Evolutionary conservation across 2,888 invertebrate species (phyloP), one percentile per base, ranked within the genome.

Genomic region (Rhorus exstirpatorius): DNA sequence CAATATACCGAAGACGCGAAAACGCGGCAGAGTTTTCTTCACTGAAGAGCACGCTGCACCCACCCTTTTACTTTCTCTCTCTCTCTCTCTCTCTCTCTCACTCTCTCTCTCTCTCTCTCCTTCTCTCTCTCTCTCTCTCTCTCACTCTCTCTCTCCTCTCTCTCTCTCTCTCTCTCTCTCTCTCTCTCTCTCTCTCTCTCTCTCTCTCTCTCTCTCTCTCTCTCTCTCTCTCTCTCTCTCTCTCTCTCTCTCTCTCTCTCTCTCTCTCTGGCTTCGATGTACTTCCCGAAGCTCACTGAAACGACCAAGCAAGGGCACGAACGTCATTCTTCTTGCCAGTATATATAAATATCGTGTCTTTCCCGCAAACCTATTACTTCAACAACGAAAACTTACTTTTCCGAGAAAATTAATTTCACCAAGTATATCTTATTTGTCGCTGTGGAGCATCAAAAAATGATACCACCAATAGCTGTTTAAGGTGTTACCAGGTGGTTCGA

Each of bases 381-480:
- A 68, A 63, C 84, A 83, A 79, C 77, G 86, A 86, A 89, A 89
- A 89, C 88, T 89, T 89, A 89, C 87, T 89, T 88, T 88, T 87
- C 85, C 79, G 68, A 65, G 84, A 84, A 87, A 89, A 89, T 88
- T n/a, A n/a, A n/a, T n/a, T n/a, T n/a, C n/a, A n/a, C n/a, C n/a
- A n/a, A n/a, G n/a, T n/a, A n/a, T n/a, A 88, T 89, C 89, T 89
- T 88, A 88, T 89, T 88, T 88, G 86, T 85, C 81, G 79, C 49
- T 17, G 38, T 14, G 49, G 67, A 55, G 65, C 67, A 35, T 58
- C 51, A 58, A 14, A 44, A 55, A 70, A 12, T 26, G 19, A 80
- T 53, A 46, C 70, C 14, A 55, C 55, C 12, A 58, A 26, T 70
- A 41, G 24, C 38, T 70, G 26, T 55, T 21, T 17, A 21, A 35